Percentiles rank a stretch among this genome's conserved stretches.
These are phyloP conservation scores for Fabriciana adippe DNA, from an alignment of 2,888 invertebrate genomes.

Conservation along the genomic window DNA sequence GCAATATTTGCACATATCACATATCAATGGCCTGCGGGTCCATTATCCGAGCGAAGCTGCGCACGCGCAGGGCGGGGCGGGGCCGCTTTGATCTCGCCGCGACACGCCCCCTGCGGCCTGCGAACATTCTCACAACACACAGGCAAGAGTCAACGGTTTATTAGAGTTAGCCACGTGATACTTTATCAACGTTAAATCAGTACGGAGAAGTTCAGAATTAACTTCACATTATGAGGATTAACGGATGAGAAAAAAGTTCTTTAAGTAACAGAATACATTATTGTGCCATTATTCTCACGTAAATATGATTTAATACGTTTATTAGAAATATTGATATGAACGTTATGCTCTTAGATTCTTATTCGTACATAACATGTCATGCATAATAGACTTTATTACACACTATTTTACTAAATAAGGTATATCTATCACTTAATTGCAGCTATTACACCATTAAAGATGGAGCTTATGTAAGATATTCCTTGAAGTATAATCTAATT, in stretches of 20 bases:
- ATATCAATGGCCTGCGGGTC: conserved; percentile 14
- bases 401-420: too few relatives aligned
- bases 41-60: conserved; percentile 23
- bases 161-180: conserved; percentile 24
- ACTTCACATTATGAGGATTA: conserved; percentile 8
- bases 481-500: too few relatives aligned
- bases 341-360: too few relatives aligned
- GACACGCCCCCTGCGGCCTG: conserved; percentile 34
- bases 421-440: too few relatives aligned
- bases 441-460: too few relatives aligned
- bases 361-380: too few relatives aligned
- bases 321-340: too few relatives aligned
- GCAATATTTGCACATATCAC: not conserved
- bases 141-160: conserved; percentile 17
- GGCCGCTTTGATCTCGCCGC: conserved; percentile 41
- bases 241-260: not conserved
- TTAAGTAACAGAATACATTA: not conserved
- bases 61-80: conserved; percentile 34
- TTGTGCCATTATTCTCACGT: too few relatives aligned
- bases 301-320: too few relatives aligned
- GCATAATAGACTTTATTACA: too few relatives aligned
- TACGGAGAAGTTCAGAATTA: conserved; percentile 22
- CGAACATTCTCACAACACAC: conserved; percentile 4
- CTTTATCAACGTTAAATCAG: conserved; percentile 19
- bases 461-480: too few relatives aligned